These are phyloP conservation scores for Nematostella vectensis DNA, from an alignment of 92 coral and sea anemone genomes.

Conservation along the genomic window DNA sequence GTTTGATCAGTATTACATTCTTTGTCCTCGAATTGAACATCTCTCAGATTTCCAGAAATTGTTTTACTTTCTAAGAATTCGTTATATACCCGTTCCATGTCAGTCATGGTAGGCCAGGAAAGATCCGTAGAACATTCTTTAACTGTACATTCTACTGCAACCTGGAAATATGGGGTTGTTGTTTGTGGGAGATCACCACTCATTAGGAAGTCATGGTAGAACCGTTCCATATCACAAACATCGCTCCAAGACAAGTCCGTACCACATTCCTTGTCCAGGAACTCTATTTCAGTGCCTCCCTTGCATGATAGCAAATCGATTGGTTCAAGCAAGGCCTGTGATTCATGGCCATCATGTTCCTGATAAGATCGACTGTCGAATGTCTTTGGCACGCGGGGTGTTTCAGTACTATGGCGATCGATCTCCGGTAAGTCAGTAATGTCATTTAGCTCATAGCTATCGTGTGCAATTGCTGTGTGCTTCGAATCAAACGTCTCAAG, in stretches of 20 bases:
- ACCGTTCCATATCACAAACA: slow-evolving; percentile 21
- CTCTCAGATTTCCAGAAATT: background rate
- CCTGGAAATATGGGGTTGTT: too few species aligned
- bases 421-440: slow-evolving; percentile 10
- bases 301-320: too few species aligned
- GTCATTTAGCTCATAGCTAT: too few species aligned
- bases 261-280: slow-evolving; percentile 14
- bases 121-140: slow-evolving; percentile 14
- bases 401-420: slow-evolving; percentile 1
- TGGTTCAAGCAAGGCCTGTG: too few species aligned
- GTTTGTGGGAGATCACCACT: background rate
- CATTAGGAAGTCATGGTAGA: slow-evolving; percentile 9
- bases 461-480: too few species aligned
- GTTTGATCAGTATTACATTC: background rate
- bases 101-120: slow-evolving; percentile 4
- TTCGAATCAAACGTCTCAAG: too few species aligned
- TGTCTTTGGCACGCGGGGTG: too few species aligned
- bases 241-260: slow-evolving; percentile 14
- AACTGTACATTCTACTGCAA: background rate
- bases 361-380: too few species aligned
- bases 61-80: slow-evolving; percentile 7
- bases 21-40: too few species aligned
- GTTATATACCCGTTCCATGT: slow-evolving; percentile 19
- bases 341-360: too few species aligned
- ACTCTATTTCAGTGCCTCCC: background rate